These are phyloP conservation scores for Dolichallabes microphthalmus DNA, from an alignment of 2,113 vertebrate species.

Conservation along the genomic window DNA sequence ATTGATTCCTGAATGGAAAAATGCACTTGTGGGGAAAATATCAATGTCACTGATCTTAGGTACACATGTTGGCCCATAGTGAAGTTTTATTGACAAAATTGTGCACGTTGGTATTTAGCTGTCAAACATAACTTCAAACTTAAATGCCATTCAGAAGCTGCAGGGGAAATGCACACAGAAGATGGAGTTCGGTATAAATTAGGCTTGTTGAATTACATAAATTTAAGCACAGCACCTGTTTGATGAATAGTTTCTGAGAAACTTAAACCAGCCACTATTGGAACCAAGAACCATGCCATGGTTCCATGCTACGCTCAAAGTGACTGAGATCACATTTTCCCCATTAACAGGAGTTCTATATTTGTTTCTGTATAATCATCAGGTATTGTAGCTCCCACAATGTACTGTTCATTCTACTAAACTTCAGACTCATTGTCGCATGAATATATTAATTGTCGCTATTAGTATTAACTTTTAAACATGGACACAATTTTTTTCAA, in stretches of 20 bases:
- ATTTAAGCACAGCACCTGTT: not conserved
- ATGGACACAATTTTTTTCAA: too few relatives aligned
- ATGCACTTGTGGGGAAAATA: not conserved
- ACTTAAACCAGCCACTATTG: not conserved
- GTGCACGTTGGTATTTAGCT: not conserved
- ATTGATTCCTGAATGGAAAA: not conserved
- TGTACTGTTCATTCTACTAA: too few relatives aligned
- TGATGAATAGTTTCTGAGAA: not conserved
- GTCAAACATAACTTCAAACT: not conserved
- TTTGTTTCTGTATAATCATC: not conserved
- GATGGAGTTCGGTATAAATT: too few relatives aligned
- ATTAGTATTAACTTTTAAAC: too few relatives aligned
- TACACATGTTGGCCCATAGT: not conserved
- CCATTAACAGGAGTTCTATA: not conserved
- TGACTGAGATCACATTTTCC: too few relatives aligned
- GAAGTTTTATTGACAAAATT: not conserved
- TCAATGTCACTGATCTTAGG: not conserved
- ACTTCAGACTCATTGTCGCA: too few relatives aligned
- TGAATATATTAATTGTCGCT: too few relatives aligned
- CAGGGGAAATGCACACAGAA: not conserved
- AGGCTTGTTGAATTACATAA: too few relatives aligned
- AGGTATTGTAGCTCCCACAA: too few relatives aligned
- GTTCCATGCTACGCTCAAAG: too few relatives aligned
- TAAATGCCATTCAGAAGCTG: not conserved
- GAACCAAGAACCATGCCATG: not conserved